These are phyloP conservation scores for Cherax destructor DNA, from an alignment of 1,140 invertebrate species.

Conservation along the genomic window DNA sequence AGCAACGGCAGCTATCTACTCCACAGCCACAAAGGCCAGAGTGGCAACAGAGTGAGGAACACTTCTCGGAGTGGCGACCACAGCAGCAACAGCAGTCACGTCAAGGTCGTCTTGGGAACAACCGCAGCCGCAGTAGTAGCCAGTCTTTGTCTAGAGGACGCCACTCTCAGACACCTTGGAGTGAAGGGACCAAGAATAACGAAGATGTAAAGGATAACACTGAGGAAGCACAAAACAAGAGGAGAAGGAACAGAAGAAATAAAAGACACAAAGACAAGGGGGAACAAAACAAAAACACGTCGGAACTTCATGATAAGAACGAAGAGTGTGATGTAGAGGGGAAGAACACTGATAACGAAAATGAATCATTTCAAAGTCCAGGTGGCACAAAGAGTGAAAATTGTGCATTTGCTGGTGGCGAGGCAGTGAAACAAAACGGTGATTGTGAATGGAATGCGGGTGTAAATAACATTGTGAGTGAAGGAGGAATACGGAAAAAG, in stretches of 20 bases:
- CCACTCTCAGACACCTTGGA: background rate
- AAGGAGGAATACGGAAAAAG: slow-evolving; percentile 28
- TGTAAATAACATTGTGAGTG: background rate
- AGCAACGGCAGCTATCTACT: no score
- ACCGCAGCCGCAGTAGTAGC: slow-evolving; percentile 36
- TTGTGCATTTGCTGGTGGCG: background rate
- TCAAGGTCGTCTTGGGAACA: background rate
- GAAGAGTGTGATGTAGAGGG: background rate
- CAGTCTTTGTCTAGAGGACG: background rate
- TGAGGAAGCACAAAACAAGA: slow-evolving; percentile 48
- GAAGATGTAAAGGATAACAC: background rate
- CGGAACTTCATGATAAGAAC: background rate
- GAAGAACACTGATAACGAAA: background rate
- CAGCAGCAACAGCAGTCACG: background rate
- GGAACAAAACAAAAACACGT: background rate
- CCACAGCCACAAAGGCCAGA: background rate
- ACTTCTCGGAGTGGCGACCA: background rate
- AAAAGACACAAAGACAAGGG: slow-evolving; percentile 12
- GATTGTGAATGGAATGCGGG: background rate
- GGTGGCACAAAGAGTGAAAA: background rate
- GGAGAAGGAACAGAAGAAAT: slow-evolving; percentile 49
- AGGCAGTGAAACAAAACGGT: background rate
- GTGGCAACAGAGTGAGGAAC: background rate
- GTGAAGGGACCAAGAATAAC: background rate
- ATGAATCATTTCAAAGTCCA: background rate